Percentiles rank a stretch among this genome's conserved stretches.
Evolutionary conservation across 2,888 invertebrate genomes (phyloP).

Genomic region (Papilio protenor): DNA sequence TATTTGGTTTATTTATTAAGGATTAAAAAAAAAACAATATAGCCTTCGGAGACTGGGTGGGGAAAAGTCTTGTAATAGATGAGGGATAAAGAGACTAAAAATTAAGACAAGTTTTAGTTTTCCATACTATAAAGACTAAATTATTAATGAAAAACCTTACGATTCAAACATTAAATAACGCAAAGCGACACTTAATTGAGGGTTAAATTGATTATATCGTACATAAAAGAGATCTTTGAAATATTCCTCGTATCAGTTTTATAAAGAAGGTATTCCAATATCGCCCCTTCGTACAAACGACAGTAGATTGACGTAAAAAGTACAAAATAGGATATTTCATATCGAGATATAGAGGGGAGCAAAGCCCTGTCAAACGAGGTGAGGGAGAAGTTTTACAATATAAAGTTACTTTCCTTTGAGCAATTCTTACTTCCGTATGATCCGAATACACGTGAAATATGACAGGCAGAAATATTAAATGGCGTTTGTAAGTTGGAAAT

Average conservation of each 20-base stretch:
- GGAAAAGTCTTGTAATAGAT: background rate
- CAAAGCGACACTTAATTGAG: background rate
- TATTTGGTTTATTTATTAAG: background rate
- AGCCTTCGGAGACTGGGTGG: background rate
- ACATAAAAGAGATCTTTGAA: slow-evolving; percentile 23
- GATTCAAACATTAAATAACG: background rate
- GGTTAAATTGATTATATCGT: background rate
- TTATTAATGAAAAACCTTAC: background rate
- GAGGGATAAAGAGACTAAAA: background rate
- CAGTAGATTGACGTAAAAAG: slow-evolving; percentile 56
- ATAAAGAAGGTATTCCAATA: slow-evolving; percentile 51
- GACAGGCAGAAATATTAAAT: slow-evolving; percentile 21
- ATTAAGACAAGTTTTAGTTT: background rate
- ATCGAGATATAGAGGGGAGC: slow-evolving; percentile 49
- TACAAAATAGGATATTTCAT: slow-evolving; percentile 62
- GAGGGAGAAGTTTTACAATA: slow-evolving; percentile 40
- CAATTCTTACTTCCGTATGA: slow-evolving; percentile 28
- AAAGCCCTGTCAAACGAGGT: slow-evolving; percentile 48
- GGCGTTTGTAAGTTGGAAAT: slow-evolving; percentile 5
- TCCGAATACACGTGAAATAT: slow-evolving; percentile 20
- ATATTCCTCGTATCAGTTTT: slow-evolving; percentile 39
- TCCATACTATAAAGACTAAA: background rate
- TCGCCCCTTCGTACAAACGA: slow-evolving; percentile 46
- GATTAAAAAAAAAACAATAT: background rate
- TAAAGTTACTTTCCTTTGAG: slow-evolving; percentile 37